A percentile compares a stretch with the other conserved stretches of the same genome.
Conservation (phyloP, 2,113 vertebrate genomes). For the Oceanites oceanicus region DNA sequence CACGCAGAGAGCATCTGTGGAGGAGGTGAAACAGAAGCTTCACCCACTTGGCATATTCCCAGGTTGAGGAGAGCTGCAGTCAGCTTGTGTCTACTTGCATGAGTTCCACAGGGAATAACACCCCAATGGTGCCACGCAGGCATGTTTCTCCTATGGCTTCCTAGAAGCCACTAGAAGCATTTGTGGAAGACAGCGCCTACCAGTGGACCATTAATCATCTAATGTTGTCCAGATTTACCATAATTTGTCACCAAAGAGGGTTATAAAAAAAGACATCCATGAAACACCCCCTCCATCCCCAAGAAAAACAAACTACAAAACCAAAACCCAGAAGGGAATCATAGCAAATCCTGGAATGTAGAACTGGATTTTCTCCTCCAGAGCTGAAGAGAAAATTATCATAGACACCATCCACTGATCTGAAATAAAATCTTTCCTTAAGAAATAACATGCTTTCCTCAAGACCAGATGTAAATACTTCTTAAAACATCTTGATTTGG, state of each 20-base stretch:
- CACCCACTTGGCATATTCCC: neutral
- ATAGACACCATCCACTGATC: neutral
- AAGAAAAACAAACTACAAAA: neutral
- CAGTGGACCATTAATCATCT: neutral
- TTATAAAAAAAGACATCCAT: neutral
- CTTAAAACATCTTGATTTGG: neutral
- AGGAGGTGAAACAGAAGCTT: neutral
- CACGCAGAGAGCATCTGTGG: neutral
- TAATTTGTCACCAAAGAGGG: neutral
- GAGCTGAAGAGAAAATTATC: neutral
- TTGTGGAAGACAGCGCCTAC: neutral
- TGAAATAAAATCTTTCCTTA: neutral
- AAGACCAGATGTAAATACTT: neutral
- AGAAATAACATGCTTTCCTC: neutral
- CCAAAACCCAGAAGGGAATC: neutral
- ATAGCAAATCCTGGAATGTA: neutral
- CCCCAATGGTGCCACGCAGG: neutral
- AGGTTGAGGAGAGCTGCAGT: neutral
- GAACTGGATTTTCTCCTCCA: neutral
- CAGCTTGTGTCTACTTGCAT: neutral
- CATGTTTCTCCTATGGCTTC: neutral
- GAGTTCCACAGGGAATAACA: neutral
- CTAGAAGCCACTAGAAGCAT: neutral
- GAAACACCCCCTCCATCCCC: fast-evolving
- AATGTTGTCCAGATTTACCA: neutral